Evolutionary conservation across 2,888 invertebrate genomes (phyloP).

Genomic region (Caenorhabditis japonica): DNA sequence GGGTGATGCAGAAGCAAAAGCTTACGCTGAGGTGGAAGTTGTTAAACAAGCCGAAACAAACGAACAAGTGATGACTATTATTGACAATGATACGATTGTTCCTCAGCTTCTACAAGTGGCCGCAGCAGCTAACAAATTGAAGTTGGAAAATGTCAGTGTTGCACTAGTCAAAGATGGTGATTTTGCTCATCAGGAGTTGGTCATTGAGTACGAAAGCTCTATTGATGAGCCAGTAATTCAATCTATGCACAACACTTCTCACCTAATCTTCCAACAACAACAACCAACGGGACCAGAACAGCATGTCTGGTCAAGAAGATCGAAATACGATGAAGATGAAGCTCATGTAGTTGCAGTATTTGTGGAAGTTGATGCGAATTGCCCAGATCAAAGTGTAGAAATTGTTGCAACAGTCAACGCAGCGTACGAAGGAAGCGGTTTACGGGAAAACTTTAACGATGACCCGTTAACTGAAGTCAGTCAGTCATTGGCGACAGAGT

Average conservation of each 20-base stretch:
- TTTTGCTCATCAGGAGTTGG: slow-evolving; percentile 64
- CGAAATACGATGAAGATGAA: slow-evolving; percentile 58
- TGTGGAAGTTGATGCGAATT: slow-evolving; percentile 67
- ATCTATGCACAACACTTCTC: slow-evolving; percentile 43
- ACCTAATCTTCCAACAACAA: slow-evolving; percentile 42
- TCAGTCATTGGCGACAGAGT: slow-evolving; percentile 55
- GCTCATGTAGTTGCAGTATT: slow-evolving; percentile 66
- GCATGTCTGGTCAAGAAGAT: slow-evolving; percentile 56
- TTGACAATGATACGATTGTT: slow-evolving; percentile 63
- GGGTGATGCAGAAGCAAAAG: slow-evolving; percentile 55
- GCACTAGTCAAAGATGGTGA: slow-evolving; percentile 64
- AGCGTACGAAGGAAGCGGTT: slow-evolving; percentile 47
- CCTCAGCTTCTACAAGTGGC: slow-evolving; percentile 66
- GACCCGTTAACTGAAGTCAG: slow-evolving; percentile 51
- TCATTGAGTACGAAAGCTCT: slow-evolving; percentile 67
- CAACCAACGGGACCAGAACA: slow-evolving; percentile 43
- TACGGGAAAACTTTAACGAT: slow-evolving; percentile 5
- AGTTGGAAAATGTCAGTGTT: slow-evolving; percentile 67
- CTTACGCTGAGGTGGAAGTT: slow-evolving; percentile 58
- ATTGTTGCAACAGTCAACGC: slow-evolving; percentile 65
- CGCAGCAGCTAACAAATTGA: slow-evolving; percentile 67
- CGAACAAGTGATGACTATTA: slow-evolving; percentile 59
- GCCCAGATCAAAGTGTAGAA: slow-evolving; percentile 68
- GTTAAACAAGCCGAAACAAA: slow-evolving; percentile 56
- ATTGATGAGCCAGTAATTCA: slow-evolving; percentile 48